Evolutionary conservation across 1,140 invertebrate genomes (phyloP).

Genomic region (Dreissena polymorpha): DNA sequence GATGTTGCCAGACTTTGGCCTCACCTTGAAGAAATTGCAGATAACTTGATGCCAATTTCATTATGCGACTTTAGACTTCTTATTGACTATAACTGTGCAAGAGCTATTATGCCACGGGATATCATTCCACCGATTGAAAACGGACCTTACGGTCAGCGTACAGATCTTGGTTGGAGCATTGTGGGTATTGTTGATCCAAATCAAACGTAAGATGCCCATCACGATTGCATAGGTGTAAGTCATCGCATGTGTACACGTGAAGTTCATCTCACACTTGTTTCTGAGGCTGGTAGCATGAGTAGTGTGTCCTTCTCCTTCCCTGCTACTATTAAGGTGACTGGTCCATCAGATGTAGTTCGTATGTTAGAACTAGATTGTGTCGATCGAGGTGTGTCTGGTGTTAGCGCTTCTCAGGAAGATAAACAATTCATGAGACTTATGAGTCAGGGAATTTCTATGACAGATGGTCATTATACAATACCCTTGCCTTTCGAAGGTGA

Average conservation of each 20-base stretch:
- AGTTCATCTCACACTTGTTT: conserved; percentile 2
- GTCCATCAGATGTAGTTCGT: neutral
- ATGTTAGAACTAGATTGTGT: neutral
- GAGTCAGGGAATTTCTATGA: no score
- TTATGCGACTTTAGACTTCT: conserved; percentile 34
- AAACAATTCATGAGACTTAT: no score
- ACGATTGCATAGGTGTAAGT: conserved; percentile 32
- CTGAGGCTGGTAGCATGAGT: neutral
- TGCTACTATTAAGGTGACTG: neutral
- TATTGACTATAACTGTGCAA: conserved; percentile 51
- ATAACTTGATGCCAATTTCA: conserved; percentile 3
- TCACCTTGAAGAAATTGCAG: conserved; percentile 25
- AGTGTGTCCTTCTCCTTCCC: no score
- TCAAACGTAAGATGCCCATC: no score
- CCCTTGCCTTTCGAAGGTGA: no score
- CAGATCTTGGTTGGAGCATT: no score
- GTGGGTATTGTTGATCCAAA: no score
- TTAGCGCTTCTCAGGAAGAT: neutral
- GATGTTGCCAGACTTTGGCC: no score
- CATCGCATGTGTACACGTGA: conserved; percentile 17
- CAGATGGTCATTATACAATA: no score
- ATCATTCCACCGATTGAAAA: conserved; percentile 12
- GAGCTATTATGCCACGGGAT: conserved; percentile 38
- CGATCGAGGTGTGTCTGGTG: neutral
- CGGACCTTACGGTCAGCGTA: no score